Evolutionary conservation across 2,888 invertebrate genomes (phyloP).

Genomic region (Pollenia amentaria): DNA sequence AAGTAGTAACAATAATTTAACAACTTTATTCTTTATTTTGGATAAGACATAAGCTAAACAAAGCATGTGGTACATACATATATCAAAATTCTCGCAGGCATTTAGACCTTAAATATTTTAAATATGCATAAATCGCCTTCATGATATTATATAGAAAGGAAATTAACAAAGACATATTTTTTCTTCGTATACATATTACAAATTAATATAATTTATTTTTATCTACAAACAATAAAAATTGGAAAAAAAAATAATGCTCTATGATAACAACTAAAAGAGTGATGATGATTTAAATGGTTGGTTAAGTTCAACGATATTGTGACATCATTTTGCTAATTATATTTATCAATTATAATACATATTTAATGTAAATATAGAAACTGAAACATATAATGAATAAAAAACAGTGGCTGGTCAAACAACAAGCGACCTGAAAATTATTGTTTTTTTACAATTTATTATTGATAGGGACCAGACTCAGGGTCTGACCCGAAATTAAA

Average conservation of each 20-base stretch:
- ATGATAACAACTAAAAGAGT: slow-evolving; percentile 6
- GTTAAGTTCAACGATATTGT: slow-evolving; percentile 45
- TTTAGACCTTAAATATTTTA: too few relatives aligned
- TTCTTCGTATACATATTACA: background rate
- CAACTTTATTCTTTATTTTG: too few relatives aligned
- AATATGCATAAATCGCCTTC: background rate
- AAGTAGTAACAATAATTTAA: too few relatives aligned
- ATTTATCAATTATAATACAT: slow-evolving; percentile 7
- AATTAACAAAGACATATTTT: background rate
- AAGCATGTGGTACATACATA: too few relatives aligned
- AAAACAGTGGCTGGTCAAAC: too few relatives aligned
- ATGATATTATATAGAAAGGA: background rate
- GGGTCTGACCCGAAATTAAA: too few relatives aligned
- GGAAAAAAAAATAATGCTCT: background rate
- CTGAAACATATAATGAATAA: too few relatives aligned
- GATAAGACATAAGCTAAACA: too few relatives aligned
- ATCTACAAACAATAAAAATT: slow-evolving; percentile 10
- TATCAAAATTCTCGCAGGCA: too few relatives aligned
- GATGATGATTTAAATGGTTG: slow-evolving; percentile 26
- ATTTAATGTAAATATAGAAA: background rate
- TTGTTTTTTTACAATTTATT: too few relatives aligned
- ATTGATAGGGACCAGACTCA: too few relatives aligned
- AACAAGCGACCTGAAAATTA: too few relatives aligned
- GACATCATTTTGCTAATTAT: slow-evolving; percentile 46
- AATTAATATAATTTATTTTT: slow-evolving; percentile 4